phyloP scores from a whole-genome alignment of 2,797 vertebrate genomes.

The Sarcophilus harrisii region DNA sequence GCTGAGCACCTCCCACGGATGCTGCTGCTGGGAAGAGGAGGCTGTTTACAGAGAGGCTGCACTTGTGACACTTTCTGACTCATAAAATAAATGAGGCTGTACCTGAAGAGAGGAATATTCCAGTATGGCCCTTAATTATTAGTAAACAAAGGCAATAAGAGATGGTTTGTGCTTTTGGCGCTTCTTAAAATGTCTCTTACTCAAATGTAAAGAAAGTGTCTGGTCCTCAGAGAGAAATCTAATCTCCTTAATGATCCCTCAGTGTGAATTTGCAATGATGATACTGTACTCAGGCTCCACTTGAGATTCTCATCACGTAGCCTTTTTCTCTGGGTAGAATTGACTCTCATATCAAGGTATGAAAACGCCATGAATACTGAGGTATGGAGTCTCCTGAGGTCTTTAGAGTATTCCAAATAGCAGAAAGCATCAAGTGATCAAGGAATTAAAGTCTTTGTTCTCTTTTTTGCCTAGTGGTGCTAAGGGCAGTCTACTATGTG shows the following conservation, averaged over 20 bases:
- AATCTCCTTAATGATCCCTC: constrained; percentile 1
- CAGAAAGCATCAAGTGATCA: background rate
- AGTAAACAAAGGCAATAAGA: constrained; percentile 45
- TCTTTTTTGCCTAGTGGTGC: background rate
- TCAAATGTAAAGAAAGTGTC: background rate
- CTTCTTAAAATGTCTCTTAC: constrained; percentile 44
- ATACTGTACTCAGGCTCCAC: background rate
- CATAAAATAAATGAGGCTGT: constrained; percentile 55
- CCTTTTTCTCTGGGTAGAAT: background rate
- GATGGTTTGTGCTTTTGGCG: constrained; percentile 6
- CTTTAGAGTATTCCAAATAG: background rate
- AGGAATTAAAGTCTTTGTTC: background rate
- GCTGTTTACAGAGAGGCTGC: constrained; percentile 42
- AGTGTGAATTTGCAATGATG: background rate
- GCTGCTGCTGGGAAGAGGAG: constrained; percentile 1
- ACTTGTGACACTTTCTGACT: constrained; percentile 40
- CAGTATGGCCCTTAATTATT: constrained; percentile 53
- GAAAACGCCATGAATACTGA: background rate
- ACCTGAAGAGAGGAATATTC: constrained; percentile 49
- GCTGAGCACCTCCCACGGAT: background rate
- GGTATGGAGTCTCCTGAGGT: background rate
- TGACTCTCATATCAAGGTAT: background rate
- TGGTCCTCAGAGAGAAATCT: background rate
- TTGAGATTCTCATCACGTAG: background rate
- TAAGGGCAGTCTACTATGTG: background rate